phyloP scores from a whole-genome alignment of 2,113 vertebrate genomes.

The Equus quagga region DNA sequence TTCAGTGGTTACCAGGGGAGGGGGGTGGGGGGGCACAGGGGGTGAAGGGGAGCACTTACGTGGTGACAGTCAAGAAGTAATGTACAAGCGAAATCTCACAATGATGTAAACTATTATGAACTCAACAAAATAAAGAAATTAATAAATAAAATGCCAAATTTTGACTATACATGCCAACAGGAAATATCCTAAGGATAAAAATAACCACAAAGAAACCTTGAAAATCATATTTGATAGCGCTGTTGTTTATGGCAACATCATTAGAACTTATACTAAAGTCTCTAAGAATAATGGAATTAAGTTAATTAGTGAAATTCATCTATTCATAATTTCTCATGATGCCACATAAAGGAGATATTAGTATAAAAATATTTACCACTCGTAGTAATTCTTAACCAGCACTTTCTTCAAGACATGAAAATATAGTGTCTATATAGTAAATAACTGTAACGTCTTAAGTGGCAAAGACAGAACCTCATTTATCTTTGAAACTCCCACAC shows the following conservation, averaged over 20 bases:
- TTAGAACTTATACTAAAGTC: neutral
- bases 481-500: neutral
- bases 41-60: too few species aligned
- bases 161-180: neutral
- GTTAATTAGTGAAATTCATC: neutral
- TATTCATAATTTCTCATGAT: neutral
- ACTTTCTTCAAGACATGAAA: conserved; percentile 7
- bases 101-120: too few species aligned
- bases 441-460: neutral
- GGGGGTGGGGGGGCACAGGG: too few species aligned
- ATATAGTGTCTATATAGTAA: neutral
- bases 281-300: neutral
- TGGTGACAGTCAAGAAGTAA: too few species aligned
- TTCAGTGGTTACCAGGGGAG: too few species aligned
- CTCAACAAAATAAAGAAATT: too few species aligned
- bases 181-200: neutral
- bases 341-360: neutral
- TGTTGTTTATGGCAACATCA: neutral
- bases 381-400: neutral
- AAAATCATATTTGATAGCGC: neutral
- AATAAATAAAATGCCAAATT: neutral
- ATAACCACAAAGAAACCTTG: neutral
- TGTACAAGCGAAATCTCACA: too few species aligned
- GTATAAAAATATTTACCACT: neutral
- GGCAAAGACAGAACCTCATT: neutral